Evolutionary conservation across 2,797 vertebrate species (phyloP).

Genomic region (Sebastes oblongus): DNA sequence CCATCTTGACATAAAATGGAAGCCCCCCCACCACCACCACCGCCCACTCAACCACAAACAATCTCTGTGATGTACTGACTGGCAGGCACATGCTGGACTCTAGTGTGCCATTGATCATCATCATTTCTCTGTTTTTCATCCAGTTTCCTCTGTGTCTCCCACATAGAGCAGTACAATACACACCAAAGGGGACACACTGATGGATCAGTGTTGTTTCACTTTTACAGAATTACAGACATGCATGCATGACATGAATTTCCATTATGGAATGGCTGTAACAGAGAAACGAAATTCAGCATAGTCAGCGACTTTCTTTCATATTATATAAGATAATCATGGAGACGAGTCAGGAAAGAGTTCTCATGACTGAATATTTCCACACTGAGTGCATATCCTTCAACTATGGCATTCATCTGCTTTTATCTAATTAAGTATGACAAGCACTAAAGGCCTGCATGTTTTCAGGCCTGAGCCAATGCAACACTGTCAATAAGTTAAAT

Average conservation of each 20-base stretch:
- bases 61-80: conserved; percentile 15
- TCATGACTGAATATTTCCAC: background rate
- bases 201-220: conserved; percentile 14
- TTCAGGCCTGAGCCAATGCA: too few relatives aligned
- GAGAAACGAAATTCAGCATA: background rate
- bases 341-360: conserved; percentile 11
- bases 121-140: conserved; percentile 25
- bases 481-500: too few relatives aligned
- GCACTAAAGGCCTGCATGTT: too few relatives aligned
- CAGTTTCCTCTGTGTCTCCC: conserved; percentile 13
- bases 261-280: conserved; percentile 10
- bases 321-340: conserved; percentile 20
- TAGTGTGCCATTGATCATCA: conserved; percentile 34
- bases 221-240: conserved; percentile 17
- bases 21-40: background rate
- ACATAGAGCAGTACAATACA: background rate
- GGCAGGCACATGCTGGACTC: conserved; percentile 19
- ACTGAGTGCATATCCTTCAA: background rate
- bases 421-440: too few relatives aligned
- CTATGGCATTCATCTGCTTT: too few relatives aligned
- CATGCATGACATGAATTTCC: background rate
- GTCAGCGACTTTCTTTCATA: background rate
- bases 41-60: conserved; percentile 13
- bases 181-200: background rate
- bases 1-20: conserved; percentile 16